phyloP scores from a whole-genome alignment of 2,797 vertebrate species.

The Tapera naevia region DNA sequence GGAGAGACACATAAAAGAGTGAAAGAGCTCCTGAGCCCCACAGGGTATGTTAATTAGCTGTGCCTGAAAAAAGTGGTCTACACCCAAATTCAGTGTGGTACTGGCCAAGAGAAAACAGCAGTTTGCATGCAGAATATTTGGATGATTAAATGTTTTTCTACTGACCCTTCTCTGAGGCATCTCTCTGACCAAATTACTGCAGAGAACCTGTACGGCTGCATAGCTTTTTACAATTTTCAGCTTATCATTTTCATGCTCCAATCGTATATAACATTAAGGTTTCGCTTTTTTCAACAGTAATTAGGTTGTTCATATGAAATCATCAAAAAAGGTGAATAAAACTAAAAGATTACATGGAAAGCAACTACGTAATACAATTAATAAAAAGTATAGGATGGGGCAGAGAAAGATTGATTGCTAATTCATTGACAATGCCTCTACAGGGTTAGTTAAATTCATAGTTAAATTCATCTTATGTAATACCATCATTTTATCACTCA shows the following conservation, averaged over 20 bases:
- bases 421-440: neutral
- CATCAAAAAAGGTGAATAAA: neutral
- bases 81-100: neutral
- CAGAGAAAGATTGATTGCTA: neutral
- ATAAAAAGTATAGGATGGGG: neutral
- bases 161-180: neutral
- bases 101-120: neutral
- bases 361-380: neutral
- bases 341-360: neutral
- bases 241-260: neutral
- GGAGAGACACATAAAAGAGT: neutral
- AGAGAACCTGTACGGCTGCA: neutral
- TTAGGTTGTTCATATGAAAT: neutral
- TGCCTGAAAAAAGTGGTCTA: neutral
- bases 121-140: neutral
- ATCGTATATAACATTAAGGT: neutral
- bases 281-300: neutral
- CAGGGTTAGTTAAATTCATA: neutral
- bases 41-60: neutral
- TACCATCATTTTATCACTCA: neutral
- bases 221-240: neutral
- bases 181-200: neutral
- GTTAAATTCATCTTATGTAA: neutral
- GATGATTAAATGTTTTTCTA: neutral
- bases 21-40: neutral